A percentile compares a stretch with the other conserved stretches of the same genome.
phyloP scores from a whole-genome alignment of 92 coral and sea anemone species.

The Anthopleura xanthogrammica region DNA sequence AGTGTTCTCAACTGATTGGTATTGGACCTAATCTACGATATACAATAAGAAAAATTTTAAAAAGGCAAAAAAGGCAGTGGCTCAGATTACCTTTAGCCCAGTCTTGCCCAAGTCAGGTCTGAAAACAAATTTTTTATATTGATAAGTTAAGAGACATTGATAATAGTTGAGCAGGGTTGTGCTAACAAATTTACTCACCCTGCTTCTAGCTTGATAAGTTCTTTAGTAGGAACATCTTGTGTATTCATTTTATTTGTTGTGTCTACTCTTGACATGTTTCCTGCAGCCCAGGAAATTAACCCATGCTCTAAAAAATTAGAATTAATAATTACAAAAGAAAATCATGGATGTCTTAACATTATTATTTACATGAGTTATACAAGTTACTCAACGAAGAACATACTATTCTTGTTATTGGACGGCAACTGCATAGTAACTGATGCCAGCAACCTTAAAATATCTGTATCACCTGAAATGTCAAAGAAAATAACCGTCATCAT shows the following conservation, averaged over 20 bases:
- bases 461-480: slow-evolving; percentile 67
- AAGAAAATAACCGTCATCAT: background rate
- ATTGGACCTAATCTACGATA: too few species aligned
- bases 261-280: background rate
- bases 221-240: slow-evolving; percentile 20
- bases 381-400: slow-evolving; percentile 9
- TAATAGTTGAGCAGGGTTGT: background rate
- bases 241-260: background rate
- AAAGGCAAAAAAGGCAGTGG: background rate
- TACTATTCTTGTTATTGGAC: slow-evolving; percentile 52
- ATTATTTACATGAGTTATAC: background rate
- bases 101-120: slow-evolving; percentile 40
- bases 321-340: background rate
- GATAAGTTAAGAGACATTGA: too few species aligned
- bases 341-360: background rate
- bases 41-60: background rate
- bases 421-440: slow-evolving; percentile 77
- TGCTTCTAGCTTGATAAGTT: slow-evolving; percentile 8
- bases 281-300: background rate
- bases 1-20: too few species aligned
- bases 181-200: background rate
- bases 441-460: slow-evolving; percentile 75
- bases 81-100: slow-evolving; percentile 42
- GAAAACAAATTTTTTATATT: background rate
- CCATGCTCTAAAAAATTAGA: background rate